Conservation (phyloP, 2,888 invertebrate genomes). For the Cerastis leucographa region DNA sequence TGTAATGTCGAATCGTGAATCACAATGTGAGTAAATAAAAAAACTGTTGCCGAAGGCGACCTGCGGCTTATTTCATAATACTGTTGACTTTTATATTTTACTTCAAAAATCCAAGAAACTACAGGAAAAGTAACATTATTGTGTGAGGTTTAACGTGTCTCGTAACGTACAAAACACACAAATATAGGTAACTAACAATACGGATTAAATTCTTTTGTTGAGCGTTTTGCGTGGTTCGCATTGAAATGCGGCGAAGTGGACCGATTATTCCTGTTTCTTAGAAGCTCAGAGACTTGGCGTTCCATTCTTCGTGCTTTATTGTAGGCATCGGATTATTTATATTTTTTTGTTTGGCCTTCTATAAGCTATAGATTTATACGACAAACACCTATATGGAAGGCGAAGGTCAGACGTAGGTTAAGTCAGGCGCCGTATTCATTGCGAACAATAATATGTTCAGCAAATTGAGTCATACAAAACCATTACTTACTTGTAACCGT, state of each 20-base stretch:
- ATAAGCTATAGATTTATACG: slow-evolving; percentile 32
- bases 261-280: slow-evolving; percentile 62
- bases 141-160: slow-evolving; percentile 30
- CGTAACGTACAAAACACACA: slow-evolving; percentile 42
- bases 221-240: slow-evolving; percentile 57
- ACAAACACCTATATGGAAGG: slow-evolving; percentile 22
- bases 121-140: slow-evolving; percentile 28
- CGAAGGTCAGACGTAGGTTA: slow-evolving; percentile 35
- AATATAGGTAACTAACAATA: slow-evolving; percentile 43
- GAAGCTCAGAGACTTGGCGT: slow-evolving; percentile 42
- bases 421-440: slow-evolving; percentile 7
- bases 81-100: not conserved
- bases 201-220: slow-evolving; percentile 66
- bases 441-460: slow-evolving; percentile 8
- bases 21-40: slow-evolving; percentile 12
- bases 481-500: not conserved
- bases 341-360: slow-evolving; percentile 42
- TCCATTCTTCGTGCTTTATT: slow-evolving; percentile 59
- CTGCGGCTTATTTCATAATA: slow-evolving; percentile 3
- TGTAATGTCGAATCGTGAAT: slow-evolving; percentile 21
- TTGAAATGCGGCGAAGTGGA: slow-evolving; percentile 65
- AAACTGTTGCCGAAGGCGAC: slow-evolving; percentile 9
- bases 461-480: slow-evolving; percentile 32
- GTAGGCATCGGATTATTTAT: slow-evolving; percentile 37
- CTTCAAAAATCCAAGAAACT: slow-evolving; percentile 24